Conservation (phyloP, 2,888 invertebrate genomes). For the Fragum whitleyi region DNA sequence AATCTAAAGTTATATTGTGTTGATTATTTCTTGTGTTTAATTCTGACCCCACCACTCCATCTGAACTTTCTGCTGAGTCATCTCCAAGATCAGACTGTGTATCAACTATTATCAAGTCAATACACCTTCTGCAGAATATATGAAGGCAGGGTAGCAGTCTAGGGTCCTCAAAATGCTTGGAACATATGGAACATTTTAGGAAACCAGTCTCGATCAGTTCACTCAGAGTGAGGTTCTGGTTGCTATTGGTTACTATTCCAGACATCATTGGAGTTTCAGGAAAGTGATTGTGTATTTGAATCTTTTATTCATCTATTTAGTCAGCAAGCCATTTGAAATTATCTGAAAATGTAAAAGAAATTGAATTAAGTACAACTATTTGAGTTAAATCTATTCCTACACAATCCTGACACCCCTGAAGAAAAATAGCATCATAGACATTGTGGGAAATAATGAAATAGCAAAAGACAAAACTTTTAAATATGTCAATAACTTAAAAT, state of each 20-base stretch:
- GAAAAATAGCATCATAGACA: background rate
- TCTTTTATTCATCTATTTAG: too few relatives aligned
- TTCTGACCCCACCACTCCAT: background rate
- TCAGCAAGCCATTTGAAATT: background rate
- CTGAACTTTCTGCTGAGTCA: background rate
- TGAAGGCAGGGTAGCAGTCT: conserved; percentile 81
- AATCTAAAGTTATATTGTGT: conserved; percentile 24
- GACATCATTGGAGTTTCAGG: conserved; percentile 40
- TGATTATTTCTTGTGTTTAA: background rate
- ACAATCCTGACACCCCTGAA: too few relatives aligned
- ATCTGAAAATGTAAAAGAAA: background rate
- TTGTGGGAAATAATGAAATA: background rate
- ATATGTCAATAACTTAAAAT: too few relatives aligned
- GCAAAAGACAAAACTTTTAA: too few relatives aligned
- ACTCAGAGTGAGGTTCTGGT: conserved; percentile 65
- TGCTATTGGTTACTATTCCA: conserved; percentile 36
- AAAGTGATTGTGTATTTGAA: too few relatives aligned
- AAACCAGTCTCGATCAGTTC: conserved; percentile 76
- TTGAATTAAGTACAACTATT: too few relatives aligned
- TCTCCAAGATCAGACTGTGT: conserved; percentile 34
- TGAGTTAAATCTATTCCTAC: too few relatives aligned
- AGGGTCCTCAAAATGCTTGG: conserved; percentile 68
- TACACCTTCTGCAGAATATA: conserved; percentile 75
- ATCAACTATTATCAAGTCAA: conserved; percentile 47
- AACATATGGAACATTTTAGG: conserved; percentile 74